Base-by-base conservation (phyloP, 1,140 invertebrate genomes). In the Lanistes nyassanus region DNA sequence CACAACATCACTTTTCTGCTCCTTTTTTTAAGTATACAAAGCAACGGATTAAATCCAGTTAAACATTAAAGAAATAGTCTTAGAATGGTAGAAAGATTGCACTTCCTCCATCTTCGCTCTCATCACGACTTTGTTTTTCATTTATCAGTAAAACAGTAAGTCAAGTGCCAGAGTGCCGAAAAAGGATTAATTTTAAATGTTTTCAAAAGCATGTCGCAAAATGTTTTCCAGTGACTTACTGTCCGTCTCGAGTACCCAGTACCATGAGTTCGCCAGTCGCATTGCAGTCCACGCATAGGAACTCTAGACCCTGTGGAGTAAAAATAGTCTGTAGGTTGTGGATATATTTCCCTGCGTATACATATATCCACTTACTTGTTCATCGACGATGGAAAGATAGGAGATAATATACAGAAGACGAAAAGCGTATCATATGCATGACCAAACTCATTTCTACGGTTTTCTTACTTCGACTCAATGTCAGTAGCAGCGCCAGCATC, bases 231-330 rank as follows among this genome's bases (percentile, higher is more conserved):
- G 9, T 21, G 31, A 73, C 80, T 82, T 79, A 85, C 84, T 81
- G 76, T 69, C 84, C 84, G 77, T 84, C 82, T 67, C 78, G 80
- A 0, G 83, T 84, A 29, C 84, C 84, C 21, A 86, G 73, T 13
- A 74, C 79, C 5, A 86, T 37, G 23, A 73, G 62, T 6, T 74
- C 76, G 2, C 83, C 83, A 7, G 36, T 60, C 16, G 29, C 42
- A 31, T 62, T 74, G 7, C 70, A 75, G 62, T 86, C 84, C 23
- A 81, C 80, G 78, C 80, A 84, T 6, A 80, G 34, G 58, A 82
- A 83, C 47, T 78, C 77, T 62, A 78, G 74, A 26, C 81, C 80
- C 83, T 85, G 60, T 3, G 51, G 36, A 16, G 64, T 19, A 68
- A 26, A 53, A 1, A 68, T 11, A n/a, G 19, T 36, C 23, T 39